These are phyloP conservation scores for Norana najaformis DNA, from an alignment of 2,888 invertebrate species.

Conservation along the genomic window DNA sequence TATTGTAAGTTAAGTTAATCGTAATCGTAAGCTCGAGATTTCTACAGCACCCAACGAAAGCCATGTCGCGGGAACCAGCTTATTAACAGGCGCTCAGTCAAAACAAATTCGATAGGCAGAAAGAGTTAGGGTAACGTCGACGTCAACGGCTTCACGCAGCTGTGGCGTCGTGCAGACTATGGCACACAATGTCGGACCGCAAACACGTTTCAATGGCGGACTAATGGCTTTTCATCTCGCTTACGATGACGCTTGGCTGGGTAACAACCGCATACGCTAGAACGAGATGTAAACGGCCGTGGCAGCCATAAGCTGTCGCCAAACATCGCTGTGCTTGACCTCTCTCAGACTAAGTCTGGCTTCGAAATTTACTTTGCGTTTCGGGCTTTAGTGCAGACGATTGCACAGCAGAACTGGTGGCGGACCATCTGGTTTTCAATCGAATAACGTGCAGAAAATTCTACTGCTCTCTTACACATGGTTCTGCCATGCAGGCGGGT, in stretches of 20 bases:
- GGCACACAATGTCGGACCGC: not conserved
- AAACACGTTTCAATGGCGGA: not conserved
- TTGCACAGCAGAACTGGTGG: not conserved
- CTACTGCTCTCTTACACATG: not conserved
- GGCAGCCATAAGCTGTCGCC: not conserved
- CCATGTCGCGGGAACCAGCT: too few relatives aligned
- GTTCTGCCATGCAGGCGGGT: not conserved
- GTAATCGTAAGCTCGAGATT: too few relatives aligned
- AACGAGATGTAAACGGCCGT: not conserved
- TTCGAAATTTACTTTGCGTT: not conserved
- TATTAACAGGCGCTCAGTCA: too few relatives aligned
- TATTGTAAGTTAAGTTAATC: too few relatives aligned
- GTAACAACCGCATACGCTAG: not conserved
- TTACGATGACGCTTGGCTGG: not conserved
- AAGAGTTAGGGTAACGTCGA: too few relatives aligned
- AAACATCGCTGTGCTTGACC: too few relatives aligned
- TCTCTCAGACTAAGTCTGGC: not conserved
- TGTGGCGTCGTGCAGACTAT: not conserved
- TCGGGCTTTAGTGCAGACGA: not conserved
- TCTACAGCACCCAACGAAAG: too few relatives aligned
- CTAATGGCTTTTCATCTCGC: not conserved
- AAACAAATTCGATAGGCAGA: too few relatives aligned
- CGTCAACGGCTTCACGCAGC: not conserved
- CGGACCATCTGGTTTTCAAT: conserved; percentile 4
- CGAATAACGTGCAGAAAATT: not conserved